Evolutionary conservation across 2,113 vertebrate species (phyloP).

Genomic region (Gavialis gangeticus): DNA sequence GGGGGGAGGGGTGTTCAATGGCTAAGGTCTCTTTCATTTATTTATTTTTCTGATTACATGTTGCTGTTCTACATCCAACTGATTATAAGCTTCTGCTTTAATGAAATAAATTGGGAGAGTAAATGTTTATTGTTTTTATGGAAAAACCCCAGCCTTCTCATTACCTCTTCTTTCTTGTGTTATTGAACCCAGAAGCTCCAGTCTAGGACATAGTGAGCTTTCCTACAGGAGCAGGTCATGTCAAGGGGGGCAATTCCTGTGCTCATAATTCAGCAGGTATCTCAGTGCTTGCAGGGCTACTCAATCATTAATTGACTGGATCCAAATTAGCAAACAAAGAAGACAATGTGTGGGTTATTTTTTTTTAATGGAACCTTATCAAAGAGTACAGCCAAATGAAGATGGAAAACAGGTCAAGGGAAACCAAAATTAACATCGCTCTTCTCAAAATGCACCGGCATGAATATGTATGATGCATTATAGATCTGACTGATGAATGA

Average conservation of each 20-base stretch:
- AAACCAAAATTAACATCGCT: constrained; percentile 36
- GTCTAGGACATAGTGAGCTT: accelerated
- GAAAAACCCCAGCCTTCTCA: background rate
- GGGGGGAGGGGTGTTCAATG: background rate
- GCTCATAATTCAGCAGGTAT: accelerated
- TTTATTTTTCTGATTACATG: background rate
- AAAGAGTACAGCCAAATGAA: background rate
- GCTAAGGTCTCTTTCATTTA: background rate
- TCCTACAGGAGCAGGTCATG: background rate
- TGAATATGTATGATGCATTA: constrained; percentile 26
- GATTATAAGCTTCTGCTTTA: too few relatives aligned
- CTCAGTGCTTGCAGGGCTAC: background rate
- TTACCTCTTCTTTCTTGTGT: background rate
- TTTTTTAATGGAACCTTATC: background rate
- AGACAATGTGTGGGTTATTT: background rate
- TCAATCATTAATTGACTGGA: background rate
- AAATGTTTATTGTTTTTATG: background rate
- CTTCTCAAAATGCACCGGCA: background rate
- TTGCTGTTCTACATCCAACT: background rate
- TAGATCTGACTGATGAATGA: constrained; percentile 32
- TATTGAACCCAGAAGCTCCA: background rate
- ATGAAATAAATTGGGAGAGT: background rate
- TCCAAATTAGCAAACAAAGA: background rate
- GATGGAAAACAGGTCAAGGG: constrained; percentile 43
- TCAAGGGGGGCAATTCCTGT: background rate